Evolutionary conservation across 2,113 vertebrate genomes (phyloP), one percentile per base, ranked within the genome.

Genomic region (Platichthys flesus): DNA sequence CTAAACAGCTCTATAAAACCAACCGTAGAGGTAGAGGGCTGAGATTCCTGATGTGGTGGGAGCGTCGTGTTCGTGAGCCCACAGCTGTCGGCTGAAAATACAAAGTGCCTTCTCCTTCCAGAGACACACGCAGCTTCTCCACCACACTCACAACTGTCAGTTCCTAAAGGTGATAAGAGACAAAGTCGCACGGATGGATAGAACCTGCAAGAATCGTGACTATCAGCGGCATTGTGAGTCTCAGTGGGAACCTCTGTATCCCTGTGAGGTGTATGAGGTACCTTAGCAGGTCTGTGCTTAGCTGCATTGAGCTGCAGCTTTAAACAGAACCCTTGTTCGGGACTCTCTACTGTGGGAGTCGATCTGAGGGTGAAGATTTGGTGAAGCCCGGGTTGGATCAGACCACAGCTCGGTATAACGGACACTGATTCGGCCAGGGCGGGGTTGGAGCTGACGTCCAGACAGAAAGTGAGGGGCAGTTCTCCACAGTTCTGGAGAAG

Each of bases 1-100:
- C 71, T 37, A 56, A 60, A 60, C 9, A 64, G 74, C 60, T 76
- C 24, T 59, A 52, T 7, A 5, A 31, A 64, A 85, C 85, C 14
- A 23, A 92, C 89, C 90, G 58, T 81, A 98, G 76, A 0, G 96
- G 94, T 35, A 97, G 56, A 24, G 90, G 90, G 13, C 96, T 94
- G 49, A 93, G 81, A 84, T 98, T 99, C 84, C 79, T 94, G 81
- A 99, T 92, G 59, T 89, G 84, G 74, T 95, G 94, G 66, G 74
- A 82, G 71, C 84, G 90, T 64, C 91, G 91, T 2, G 93, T 94
- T 23, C 71, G 86, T 31, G 82, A 92, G 31, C 96, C 95, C 81
- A 96, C 70, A n/a, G 77, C 91, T 14, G 96, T 96, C 54, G 97
- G 96, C 56, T 93, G 96, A 85, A 99, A 97, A 90, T 94, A 96